Percentiles rank a stretch among this genome's conserved stretches.
phyloP scores from a whole-genome alignment of 2,888 invertebrate genomes.

The Limnephilus marmoratus region DNA sequence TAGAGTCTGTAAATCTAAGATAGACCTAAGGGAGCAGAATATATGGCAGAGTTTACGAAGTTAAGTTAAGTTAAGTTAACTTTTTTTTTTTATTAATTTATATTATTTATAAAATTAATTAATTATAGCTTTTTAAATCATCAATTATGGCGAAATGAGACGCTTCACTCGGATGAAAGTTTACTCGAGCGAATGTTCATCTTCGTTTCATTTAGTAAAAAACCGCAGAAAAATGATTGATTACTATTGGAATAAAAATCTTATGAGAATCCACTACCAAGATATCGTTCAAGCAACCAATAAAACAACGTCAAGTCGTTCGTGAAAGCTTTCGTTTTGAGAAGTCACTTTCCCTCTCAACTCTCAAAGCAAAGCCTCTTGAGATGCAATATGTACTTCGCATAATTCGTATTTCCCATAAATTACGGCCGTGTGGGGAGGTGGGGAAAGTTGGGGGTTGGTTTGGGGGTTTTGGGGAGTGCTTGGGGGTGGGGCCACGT shows the following conservation, averaged over 20 bases:
- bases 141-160: too few relatives aligned
- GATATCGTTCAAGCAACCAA: conserved; percentile 12
- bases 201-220: too few relatives aligned
- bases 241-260: not conserved
- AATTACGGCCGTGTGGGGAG: conserved; percentile 28
- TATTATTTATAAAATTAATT: too few relatives aligned
- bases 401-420: conserved; percentile 41
- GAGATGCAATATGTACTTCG: conserved; percentile 45
- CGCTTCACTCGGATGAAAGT: too few relatives aligned
- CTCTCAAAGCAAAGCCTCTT: conserved; percentile 41
- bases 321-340: conserved; percentile 18
- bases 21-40: too few relatives aligned
- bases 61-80: too few relatives aligned
- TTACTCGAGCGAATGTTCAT: too few relatives aligned
- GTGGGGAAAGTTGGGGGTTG: not conserved
- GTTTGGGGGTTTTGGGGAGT: not conserved
- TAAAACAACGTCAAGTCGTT: conserved; percentile 4
- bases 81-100: too few relatives aligned
- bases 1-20: too few relatives aligned
- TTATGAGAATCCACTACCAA: not conserved
- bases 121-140: too few relatives aligned
- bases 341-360: not conserved
- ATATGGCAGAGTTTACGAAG: too few relatives aligned
- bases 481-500: conserved; percentile 47
- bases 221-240: not conserved